Conservation (phyloP, 2,888 invertebrate genomes). For the Cephus runcator region DNA sequence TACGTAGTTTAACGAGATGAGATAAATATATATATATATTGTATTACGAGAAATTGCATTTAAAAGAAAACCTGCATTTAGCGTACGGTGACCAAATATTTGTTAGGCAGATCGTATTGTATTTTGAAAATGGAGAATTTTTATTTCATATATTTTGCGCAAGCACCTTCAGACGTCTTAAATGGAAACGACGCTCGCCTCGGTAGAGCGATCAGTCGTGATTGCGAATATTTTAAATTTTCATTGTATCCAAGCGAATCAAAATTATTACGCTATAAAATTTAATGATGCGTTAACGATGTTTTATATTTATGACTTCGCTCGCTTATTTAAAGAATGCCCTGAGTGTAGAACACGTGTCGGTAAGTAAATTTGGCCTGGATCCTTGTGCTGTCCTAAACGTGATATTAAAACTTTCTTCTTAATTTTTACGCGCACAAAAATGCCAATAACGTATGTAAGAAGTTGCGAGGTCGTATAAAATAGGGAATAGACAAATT, state of each 20-base stretch:
- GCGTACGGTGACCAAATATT: constrained; percentile 46
- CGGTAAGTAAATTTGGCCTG: no score
- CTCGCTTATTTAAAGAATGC: constrained; percentile 1
- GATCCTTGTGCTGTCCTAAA: no score
- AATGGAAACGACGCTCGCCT: no score
- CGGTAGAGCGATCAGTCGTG: no score
- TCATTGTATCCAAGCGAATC: no score
- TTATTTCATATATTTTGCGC: not conserved
- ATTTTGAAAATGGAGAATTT: constrained; percentile 23
- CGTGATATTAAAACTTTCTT: no score
- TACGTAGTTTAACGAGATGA: constrained; percentile 8
- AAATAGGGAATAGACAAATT: not conserved
- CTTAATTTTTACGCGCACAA: no score
- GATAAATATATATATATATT: constrained; percentile 3
- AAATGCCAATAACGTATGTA: no score
- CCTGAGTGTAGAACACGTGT: not conserved
- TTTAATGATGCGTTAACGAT: not conserved
- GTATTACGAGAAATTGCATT: constrained; percentile 4
- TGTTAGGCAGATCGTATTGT: constrained; percentile 39
- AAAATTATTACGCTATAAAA: not conserved
- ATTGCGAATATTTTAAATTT: no score
- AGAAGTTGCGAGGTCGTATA: no score
- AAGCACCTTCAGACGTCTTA: no score
- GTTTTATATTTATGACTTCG: not conserved
- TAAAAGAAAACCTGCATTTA: constrained; percentile 33